Evolutionary conservation across 2,113 vertebrate species (phyloP), one percentile per base, ranked within the genome.

Genomic region (Epinephelus moara): DNA sequence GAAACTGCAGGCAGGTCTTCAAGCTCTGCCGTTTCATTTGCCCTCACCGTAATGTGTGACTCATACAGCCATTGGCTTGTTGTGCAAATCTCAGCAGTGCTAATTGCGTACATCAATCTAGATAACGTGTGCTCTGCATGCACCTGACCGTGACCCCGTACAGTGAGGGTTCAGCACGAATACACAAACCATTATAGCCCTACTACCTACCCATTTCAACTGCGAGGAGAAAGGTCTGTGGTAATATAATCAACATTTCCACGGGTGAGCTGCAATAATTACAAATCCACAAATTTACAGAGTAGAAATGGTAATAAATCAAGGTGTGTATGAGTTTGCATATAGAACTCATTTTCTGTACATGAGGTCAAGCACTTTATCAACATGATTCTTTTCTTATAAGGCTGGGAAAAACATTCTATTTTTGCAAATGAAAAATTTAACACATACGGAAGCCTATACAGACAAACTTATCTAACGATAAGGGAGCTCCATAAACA

Each of bases 221-320:
- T 69, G 37, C 15, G 15, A 27, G 49, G 30, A 33, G 64, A 9
- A 70, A 70, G 71, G 19, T 37, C 14, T 57, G 63, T 75, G 61
- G 33, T 37, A 73, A 77, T 42, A 18, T 13, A 80, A 76, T 76
- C 33, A 71, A 78, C 40, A 78, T 69, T 52, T 52, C 63, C 69
- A 45, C 76, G 7, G 75, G 21, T 57, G 47, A 80, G 60, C 9
- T 1, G 57, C 12, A 6, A 82, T 75, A 81, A 84, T n/a, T 69
- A 62, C 61, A 61, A 62, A 76, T 80, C 59, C 61, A 45, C 72
- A 77, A 45, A 45, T 45, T 12, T 12, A 45, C 42, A 45, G 42
- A 11, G 59, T 59, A 59, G 37, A 42, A 25, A 37, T 50, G 30
- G 53, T 78, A 75, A 75, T 82, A 62, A 88, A 71, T 68, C 12